Evolutionary conservation across 2,797 vertebrate species (phyloP), one percentile per base, ranked within the genome.

Genomic region (Notamacropus eugenii): DNA sequence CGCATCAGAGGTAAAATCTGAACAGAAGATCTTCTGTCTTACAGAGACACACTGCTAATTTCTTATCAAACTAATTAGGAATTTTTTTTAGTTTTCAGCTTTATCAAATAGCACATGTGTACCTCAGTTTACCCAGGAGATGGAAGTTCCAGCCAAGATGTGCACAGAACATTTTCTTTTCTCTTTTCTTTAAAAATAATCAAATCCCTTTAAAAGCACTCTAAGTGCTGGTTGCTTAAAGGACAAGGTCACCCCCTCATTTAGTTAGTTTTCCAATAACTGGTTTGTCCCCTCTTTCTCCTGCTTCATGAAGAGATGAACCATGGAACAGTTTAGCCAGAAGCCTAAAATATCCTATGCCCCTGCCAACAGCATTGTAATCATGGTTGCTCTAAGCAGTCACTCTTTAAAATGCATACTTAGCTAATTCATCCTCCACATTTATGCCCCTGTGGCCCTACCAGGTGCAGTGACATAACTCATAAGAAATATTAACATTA

Each of bases 401-500:
- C 12, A 55, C 95, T 97, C 96, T 95, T 67, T 55, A 98, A 98
- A 98, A 98, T 96, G 97, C 97, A 97, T 97, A 98, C 98, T 98
- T 97, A 97, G 97, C 97, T 98, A 98, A 98, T 98, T 98, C 96
- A 96, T 97, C 97, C 98, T 98, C 59, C 1, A 93, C 96, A 22
- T 97, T 98, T 94, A 94, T 93, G 96, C 93, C 98, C 98, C 98
- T 98, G 97, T 98, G 98, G 98, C 98, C 98, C 98, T 98, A 92
- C 96, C 98, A 98, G 98, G 98, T 98, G 97, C 95, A 96, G 95
- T 96, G 93, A 94, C 98, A 98, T 98, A 55, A 0, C 96, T 99
- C 98, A 98, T 99, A 98, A 97, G 98, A 98, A 99, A 98, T 98
- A 98, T 98, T 98, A 98, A 98, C 98, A 92, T 97, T 96, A 96